Base-by-base conservation (phyloP, 1,140 invertebrate species). In the Drosophila ohnishii region DNA sequence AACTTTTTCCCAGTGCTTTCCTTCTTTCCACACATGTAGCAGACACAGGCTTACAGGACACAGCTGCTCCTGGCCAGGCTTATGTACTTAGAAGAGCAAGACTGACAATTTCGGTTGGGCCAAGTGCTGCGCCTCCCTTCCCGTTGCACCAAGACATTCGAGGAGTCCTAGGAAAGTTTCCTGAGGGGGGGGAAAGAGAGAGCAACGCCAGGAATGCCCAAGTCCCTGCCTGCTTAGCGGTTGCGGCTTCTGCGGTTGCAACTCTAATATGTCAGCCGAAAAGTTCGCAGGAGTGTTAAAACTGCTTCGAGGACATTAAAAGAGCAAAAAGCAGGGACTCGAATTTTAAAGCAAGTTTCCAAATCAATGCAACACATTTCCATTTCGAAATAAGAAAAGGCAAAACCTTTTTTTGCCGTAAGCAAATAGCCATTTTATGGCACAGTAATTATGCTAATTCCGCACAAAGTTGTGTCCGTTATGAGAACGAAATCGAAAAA, bases 381-480 rank as follows among this genome's bases (percentile, higher is more conserved):
- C 67, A 71, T 71, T 71, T 58, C 13, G 14, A 16, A 37, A 32
- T 39, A n/a, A 22, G 30, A 35, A 32, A 25, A 30, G 8, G 19
- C 8, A 5, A 14, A 14, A 39, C 59, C 74, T 69, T 69, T 62
- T 62, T 62, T 71, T 50, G 79, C 83, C 78, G 44, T 34, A 65
- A 63, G 75, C 83, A 72, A 69, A 69, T 63, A 60, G 58, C 78
- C 66, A 79, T 85, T 79, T 82, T 87, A 66, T 83, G 73, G 75
- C 78, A 81, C 79, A 83, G 82, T 87, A 87, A 87, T 87, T 87
- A 87, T 87, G 83, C 83, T 87, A 87, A 87, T 87, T 87, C 75
- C 30, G 53, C 42, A 67, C 42, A 86, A 86, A 86, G 83, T 86
- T 86, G 57, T 65, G 74, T 58, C 70, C 60, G 73, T 53, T 87